phyloP scores from a whole-genome alignment of 2,888 invertebrate species.

The Ariolimax columbianus region DNA sequence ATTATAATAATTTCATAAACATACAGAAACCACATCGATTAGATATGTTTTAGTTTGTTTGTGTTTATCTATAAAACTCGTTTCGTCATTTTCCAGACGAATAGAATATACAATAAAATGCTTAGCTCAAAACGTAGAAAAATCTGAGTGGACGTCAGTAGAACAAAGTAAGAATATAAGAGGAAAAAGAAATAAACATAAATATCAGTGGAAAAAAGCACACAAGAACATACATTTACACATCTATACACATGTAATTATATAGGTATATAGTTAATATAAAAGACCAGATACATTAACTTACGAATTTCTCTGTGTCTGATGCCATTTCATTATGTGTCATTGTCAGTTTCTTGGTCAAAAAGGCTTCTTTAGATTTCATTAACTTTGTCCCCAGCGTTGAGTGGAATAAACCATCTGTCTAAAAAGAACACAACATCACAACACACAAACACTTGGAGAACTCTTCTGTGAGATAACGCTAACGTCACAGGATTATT shows the following conservation, averaged over 20 bases:
- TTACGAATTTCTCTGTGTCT: constrained; percentile 14
- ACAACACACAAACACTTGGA: background rate
- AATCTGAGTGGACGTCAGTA: too few relatives aligned
- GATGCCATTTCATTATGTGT: constrained; percentile 14
- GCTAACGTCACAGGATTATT: too few relatives aligned
- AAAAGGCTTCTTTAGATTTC: constrained; percentile 18
- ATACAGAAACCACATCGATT: too few relatives aligned
- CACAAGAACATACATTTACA: background rate
- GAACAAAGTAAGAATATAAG: too few relatives aligned
- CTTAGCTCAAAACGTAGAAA: too few relatives aligned
- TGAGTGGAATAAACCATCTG: constrained; percentile 16
- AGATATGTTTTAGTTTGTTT: too few relatives aligned
- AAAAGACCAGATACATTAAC: background rate
- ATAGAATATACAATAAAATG: too few relatives aligned
- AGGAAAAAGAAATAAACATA: background rate
- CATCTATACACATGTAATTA: too few relatives aligned
- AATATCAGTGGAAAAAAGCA: background rate
- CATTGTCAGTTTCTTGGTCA: background rate
- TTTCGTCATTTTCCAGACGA: too few relatives aligned
- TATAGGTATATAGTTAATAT: background rate
- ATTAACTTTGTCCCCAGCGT: background rate
- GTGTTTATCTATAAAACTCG: too few relatives aligned
- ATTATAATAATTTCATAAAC: too few relatives aligned
- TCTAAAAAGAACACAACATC: background rate
- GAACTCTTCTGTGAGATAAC: too few relatives aligned